A percentile compares a stretch with the other conserved stretches of the same genome.
Conservation (phyloP, 2,113 vertebrate species). For the Condylura cristata region DNA sequence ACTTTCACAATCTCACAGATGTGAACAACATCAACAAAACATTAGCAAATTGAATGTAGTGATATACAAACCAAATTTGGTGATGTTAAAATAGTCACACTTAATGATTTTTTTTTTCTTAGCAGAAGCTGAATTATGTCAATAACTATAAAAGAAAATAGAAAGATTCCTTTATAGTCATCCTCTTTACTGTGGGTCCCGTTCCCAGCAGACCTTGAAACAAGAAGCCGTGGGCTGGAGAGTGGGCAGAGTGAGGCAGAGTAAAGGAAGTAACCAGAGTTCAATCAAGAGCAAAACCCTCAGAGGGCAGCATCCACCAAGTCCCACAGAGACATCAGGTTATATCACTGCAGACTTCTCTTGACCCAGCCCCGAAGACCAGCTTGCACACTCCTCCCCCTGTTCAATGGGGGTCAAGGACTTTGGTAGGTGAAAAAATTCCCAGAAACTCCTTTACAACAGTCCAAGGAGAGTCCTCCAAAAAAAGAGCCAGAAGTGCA, state of each 20-base stretch:
- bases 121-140: too few relatives aligned
- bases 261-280: background rate
- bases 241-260: background rate
- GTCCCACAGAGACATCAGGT: background rate
- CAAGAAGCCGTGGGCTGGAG: background rate
- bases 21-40: background rate
- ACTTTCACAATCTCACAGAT: background rate
- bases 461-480: background rate
- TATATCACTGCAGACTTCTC: background rate
- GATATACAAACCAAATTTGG: background rate
- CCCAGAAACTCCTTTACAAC: background rate
- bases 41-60: background rate
- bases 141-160: background rate
- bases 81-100: background rate
- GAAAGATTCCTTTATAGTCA: background rate
- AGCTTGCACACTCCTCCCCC: background rate
- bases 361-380: too few relatives aligned
- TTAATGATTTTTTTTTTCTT: background rate
- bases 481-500: background rate
- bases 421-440: background rate
- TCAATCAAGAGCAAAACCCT: background rate
- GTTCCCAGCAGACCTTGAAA: background rate
- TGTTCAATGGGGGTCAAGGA: background rate
- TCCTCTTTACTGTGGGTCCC: background rate
- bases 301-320: background rate